A percentile compares a stretch with the other conserved stretches of the same genome.
phyloP scores from a whole-genome alignment of 2,888 invertebrate species.

The Oxyscelio sp. region DNA sequence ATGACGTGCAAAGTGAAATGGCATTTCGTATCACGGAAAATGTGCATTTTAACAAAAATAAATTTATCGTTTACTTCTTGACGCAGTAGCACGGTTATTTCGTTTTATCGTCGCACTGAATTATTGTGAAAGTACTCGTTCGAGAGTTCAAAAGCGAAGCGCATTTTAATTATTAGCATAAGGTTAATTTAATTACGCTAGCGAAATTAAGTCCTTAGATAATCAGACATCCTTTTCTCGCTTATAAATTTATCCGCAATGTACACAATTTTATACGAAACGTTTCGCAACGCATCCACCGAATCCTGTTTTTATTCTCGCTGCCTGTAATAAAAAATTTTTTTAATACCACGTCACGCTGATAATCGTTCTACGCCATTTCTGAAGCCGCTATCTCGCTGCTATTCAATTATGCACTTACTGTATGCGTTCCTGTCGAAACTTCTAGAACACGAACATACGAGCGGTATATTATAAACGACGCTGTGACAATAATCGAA shows the following conservation, averaged over 20 bases:
- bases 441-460: slow-evolving; percentile 56
- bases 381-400: slow-evolving; percentile 40
- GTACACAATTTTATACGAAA: not conserved
- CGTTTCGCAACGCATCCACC: no score
- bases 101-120: no score
- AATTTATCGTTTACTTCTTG: not conserved
- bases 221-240: no score
- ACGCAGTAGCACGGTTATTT: no score
- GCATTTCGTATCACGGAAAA: slow-evolving; percentile 34
- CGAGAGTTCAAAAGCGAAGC: no score
- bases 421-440: slow-evolving; percentile 48
- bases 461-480: no score
- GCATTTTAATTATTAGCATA: not conserved
- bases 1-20: slow-evolving; percentile 48
- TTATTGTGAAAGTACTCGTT: no score
- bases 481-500: no score
- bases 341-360: slow-evolving; percentile 5
- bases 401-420: slow-evolving; percentile 58
- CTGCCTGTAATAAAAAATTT: slow-evolving; percentile 6
- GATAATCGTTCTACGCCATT: slow-evolving; percentile 36
- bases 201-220: no score
- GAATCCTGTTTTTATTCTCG: not conserved
- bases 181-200: no score
- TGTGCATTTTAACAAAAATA: slow-evolving; percentile 31
- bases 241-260: not conserved